phyloP scores from a whole-genome alignment of 2,888 invertebrate species.

The Hypomecis punctinalis region DNA sequence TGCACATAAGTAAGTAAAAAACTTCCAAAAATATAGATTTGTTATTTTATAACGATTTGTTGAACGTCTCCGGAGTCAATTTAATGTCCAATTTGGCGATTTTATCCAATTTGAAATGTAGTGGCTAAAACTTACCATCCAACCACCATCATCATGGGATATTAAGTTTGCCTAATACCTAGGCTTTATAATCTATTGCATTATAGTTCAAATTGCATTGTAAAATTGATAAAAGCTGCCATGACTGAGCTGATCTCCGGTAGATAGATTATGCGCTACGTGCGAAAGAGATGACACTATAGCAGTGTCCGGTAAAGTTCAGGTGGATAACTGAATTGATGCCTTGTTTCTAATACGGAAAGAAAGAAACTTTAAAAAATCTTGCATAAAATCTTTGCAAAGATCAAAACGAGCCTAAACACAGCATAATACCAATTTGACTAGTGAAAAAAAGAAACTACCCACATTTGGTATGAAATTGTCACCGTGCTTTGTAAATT shows the following conservation, averaged over 20 bases:
- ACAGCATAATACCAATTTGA: neutral
- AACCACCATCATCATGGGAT: neutral
- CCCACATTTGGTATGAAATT: slow-evolving; percentile 1
- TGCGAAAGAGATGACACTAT: slow-evolving; percentile 34
- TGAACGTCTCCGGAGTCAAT: slow-evolving; percentile 34
- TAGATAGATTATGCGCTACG: slow-evolving; percentile 27
- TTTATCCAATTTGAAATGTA: slow-evolving; percentile 10
- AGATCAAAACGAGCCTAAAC: slow-evolving; percentile 1
- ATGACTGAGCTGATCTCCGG: slow-evolving; percentile 26
- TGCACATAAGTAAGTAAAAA: slow-evolving; percentile 46
- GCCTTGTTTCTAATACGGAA: slow-evolving; percentile 5
- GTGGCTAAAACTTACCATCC: neutral
- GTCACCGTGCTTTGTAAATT: neutral
- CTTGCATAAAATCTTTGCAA: neutral
- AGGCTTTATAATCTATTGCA: neutral
- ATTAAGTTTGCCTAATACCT: neutral
- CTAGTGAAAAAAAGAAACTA: neutral
- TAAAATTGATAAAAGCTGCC: slow-evolving; percentile 10
- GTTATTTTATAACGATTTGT: slow-evolving; percentile 41
- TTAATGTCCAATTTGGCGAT: slow-evolving; percentile 4
- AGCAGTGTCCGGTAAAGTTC: slow-evolving; percentile 24
- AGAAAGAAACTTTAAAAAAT: neutral
- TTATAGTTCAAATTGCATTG: slow-evolving; percentile 22
- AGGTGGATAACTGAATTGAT: slow-evolving; percentile 23
- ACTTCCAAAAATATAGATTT: slow-evolving; percentile 50